Evolutionary conservation across 2,797 vertebrate species (phyloP).

Genomic region (Astyanax mexicanus): DNA sequence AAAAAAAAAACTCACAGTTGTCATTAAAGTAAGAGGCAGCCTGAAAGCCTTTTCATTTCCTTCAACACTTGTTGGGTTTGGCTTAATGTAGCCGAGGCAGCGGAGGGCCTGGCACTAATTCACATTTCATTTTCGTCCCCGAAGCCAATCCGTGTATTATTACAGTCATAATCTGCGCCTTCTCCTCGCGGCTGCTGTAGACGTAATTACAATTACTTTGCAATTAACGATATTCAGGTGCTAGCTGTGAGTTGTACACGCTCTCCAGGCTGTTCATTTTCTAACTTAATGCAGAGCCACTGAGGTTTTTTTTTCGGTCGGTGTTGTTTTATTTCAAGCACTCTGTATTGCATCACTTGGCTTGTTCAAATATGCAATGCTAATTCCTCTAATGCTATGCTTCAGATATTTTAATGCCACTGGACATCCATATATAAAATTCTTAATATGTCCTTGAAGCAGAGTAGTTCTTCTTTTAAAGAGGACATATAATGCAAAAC

Average conservation of each 20-base stretch:
- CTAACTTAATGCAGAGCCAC: conserved; percentile 20
- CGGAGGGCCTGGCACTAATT: neutral
- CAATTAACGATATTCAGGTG: conserved; percentile 32
- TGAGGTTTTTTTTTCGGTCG: neutral
- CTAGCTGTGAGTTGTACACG: conserved; percentile 1
- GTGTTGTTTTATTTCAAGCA: too few relatives aligned
- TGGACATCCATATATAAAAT: conserved; percentile 3
- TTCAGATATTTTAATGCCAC: conserved; percentile 4
- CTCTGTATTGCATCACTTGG: neutral
- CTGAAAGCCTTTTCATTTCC: too few relatives aligned
- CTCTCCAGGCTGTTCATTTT: conserved; percentile 25
- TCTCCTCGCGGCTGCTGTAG: conserved; percentile 19
- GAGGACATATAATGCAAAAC: too few relatives aligned
- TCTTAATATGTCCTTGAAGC: too few relatives aligned
- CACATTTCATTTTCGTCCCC: neutral
- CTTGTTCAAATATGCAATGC: conserved; percentile 35
- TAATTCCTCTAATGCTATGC: conserved; percentile 39
- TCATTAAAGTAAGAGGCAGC: neutral
- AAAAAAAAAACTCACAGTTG: neutral
- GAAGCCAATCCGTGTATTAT: neutral
- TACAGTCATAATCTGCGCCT: conserved; percentile 17
- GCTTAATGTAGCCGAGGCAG: neutral
- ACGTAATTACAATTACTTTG: conserved; percentile 4
- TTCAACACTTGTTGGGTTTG: neutral
- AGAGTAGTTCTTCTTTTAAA: too few relatives aligned